Conservation (phyloP, 2,888 invertebrate species). For the Drosophila ustulata region DNA sequence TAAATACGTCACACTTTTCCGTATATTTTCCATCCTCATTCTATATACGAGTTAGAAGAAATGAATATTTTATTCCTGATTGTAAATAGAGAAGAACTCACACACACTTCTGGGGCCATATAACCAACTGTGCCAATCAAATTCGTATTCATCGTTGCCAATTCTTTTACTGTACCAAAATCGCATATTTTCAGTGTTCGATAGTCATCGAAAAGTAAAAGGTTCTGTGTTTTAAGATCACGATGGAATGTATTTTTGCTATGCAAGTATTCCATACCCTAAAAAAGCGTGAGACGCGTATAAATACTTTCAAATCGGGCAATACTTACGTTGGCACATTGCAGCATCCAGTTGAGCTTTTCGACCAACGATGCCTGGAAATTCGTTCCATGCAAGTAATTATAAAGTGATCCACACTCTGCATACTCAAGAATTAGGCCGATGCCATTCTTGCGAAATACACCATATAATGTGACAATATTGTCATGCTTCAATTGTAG, state of each 20-base stretch:
- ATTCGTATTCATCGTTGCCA: not conserved
- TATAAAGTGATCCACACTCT: slow-evolving; percentile 7
- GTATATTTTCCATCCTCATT: not conserved
- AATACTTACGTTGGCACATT: slow-evolving; percentile 19
- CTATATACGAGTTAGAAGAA: not conserved
- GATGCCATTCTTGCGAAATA: not conserved
- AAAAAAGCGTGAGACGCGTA: not conserved
- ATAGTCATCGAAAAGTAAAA: slow-evolving; percentile 8
- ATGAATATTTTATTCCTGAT: no score
- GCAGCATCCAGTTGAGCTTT: slow-evolving; percentile 17
- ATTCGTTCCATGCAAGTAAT: not conserved
- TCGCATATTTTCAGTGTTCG: slow-evolving; percentile 13
- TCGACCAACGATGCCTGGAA: not conserved
- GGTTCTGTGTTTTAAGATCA: slow-evolving; percentile 22
- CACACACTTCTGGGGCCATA: slow-evolving; percentile 28
- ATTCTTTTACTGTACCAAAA: slow-evolving; percentile 7
- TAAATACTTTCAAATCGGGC: not conserved
- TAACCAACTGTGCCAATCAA: not conserved
- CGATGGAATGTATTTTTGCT: slow-evolving; percentile 4
- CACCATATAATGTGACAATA: slow-evolving; percentile 12
- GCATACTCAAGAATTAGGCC: not conserved
- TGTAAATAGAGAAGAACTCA: not conserved
- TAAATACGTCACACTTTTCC: slow-evolving; percentile 18
- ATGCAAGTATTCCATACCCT: slow-evolving; percentile 21
- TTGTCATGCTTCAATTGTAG: not conserved